Percentiles rank a stretch among this genome's conserved stretches.
Evolutionary conservation across 2,797 vertebrate species (phyloP).

Genomic region (Clarias pachynema): DNA sequence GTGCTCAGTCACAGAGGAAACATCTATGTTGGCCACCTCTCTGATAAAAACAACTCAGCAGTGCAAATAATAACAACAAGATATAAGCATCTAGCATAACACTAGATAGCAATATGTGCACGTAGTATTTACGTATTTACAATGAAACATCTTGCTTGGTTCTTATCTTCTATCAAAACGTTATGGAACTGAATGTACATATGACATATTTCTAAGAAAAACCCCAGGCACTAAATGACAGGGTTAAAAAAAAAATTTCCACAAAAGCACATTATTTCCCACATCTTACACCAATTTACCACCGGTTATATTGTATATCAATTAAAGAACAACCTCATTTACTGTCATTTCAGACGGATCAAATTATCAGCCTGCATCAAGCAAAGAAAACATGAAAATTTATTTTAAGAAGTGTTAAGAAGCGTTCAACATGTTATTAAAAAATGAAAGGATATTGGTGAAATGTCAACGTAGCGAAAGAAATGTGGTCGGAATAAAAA

Average conservation of each 20-base stretch:
- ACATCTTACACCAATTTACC: background rate
- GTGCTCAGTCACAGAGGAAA: conserved; percentile 14
- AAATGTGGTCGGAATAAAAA: too few relatives aligned
- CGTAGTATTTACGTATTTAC: background rate
- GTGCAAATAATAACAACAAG: background rate
- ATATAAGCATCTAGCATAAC: background rate
- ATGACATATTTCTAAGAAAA: too few relatives aligned
- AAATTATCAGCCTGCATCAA: too few relatives aligned
- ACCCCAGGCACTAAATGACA: background rate
- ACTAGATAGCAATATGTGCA: background rate
- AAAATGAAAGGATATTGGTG: too few relatives aligned
- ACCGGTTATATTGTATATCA: background rate
- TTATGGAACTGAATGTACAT: background rate
- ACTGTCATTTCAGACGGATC: too few relatives aligned
- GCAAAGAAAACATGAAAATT: too few relatives aligned
- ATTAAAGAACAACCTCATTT: background rate
- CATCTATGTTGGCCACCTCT: conserved; percentile 11
- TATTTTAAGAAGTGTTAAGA: too few relatives aligned
- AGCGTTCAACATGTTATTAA: too few relatives aligned
- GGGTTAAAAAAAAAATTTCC: background rate
- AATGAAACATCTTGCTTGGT: background rate
- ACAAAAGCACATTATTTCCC: conserved; percentile 5
- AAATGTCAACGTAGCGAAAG: too few relatives aligned
- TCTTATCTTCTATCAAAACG: background rate
- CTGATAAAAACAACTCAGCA: conserved; percentile 2